Evolutionary conservation across 2,113 vertebrate species (phyloP).

Genomic region (Willisornis vidua): DNA sequence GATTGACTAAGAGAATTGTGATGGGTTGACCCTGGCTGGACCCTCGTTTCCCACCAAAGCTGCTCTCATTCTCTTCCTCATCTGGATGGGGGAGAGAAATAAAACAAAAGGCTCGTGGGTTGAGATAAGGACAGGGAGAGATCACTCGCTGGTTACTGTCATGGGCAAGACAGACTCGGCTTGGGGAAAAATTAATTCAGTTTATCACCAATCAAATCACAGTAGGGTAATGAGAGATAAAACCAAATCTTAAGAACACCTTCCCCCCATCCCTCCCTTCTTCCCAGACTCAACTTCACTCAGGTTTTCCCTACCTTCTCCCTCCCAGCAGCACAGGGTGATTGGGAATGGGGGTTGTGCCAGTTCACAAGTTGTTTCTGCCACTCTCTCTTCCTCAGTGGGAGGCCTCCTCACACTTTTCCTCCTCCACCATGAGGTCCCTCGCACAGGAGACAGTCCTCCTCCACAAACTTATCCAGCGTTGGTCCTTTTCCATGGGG

Average conservation of each 20-base stretch:
- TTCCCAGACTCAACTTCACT: neutral
- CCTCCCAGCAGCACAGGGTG: neutral
- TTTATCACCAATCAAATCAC: neutral
- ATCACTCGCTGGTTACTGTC: neutral
- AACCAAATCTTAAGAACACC: neutral
- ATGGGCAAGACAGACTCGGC: neutral
- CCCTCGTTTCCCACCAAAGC: neutral
- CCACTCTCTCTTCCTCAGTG: neutral
- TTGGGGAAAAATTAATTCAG: neutral
- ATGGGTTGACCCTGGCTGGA: neutral
- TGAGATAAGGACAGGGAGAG: neutral
- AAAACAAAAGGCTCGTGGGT: neutral
- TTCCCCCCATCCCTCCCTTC: neutral
- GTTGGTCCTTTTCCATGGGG: neutral
- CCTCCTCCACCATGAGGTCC: neutral
- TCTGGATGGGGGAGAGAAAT: neutral
- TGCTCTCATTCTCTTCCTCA: neutral
- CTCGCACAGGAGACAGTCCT: neutral
- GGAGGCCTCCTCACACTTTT: neutral
- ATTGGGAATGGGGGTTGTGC: neutral
- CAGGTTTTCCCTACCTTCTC: accelerated
- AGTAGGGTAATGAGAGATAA: neutral
- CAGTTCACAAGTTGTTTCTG: neutral
- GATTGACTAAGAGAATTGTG: neutral
- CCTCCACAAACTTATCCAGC: neutral